Evolutionary conservation across 2,888 invertebrate genomes (phyloP), one percentile per base, ranked within the genome.

Genomic region (Elaeidobius kamerunicus): DNA sequence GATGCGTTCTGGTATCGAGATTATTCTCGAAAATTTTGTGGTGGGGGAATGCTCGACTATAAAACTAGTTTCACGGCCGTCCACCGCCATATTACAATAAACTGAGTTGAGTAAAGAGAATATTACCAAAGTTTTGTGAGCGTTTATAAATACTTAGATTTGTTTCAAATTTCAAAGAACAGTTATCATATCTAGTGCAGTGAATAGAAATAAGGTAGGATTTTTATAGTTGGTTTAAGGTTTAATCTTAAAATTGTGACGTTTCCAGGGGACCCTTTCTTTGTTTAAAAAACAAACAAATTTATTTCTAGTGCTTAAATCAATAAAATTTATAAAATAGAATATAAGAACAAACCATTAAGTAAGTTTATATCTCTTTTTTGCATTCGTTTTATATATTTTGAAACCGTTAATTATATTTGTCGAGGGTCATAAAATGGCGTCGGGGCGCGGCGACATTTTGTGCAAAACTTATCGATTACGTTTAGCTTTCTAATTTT

Each of bases 11-110:
- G 19, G 47, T 17, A 19, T 32, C 41, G 32, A 43, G 52, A 55
- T 55, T 56, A 55, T 45, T 53, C 47, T 38, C 27, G 58, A 60
- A 56, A 49, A 49, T 59, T 61, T 56, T 47, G 47, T 30, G 60
- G 63, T 62, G 63, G 64, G 65, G 62, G 58, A 49, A 47, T 17
- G 14, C 32, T 38, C 42, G 30, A 23, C 27, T 67, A 67, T 67
- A 67, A 65, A 65, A 61, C 11, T 20, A 15, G 42, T 53, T 46
- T 43, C 5, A n/a, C 20, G 16, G 15, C n/a, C 12, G n/a, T 32
- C 14, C 2, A 1, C 9, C 45, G 35, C 34, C 45, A 45, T 45
- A 45, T 45, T 36, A 14, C 2, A 32, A 18, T 34, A 18, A n/a
- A 43, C 30, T 32, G 17, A 11, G 19, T 12, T 18, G 9, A 28